phyloP scores from a whole-genome alignment of 2,888 invertebrate species.

The Rotaria magnacalcarata region DNA sequence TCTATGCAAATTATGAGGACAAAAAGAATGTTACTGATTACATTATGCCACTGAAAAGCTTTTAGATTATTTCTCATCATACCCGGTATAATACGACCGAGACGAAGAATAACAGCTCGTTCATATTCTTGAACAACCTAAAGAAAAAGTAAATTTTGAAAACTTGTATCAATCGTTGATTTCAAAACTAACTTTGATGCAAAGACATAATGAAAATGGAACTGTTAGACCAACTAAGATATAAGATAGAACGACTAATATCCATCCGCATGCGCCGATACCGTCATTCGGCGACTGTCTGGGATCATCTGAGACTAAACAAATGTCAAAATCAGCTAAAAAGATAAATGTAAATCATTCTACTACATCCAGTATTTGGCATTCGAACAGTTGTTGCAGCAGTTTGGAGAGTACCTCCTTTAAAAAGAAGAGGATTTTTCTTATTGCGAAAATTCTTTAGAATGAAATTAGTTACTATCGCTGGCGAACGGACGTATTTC shows the following conservation, averaged over 20 bases:
- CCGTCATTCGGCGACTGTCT: slow-evolving; percentile 40
- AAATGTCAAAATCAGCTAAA: not conserved
- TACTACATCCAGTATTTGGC: not conserved
- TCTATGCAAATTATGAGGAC: no score
- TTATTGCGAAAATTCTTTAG: no score
- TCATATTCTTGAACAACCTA: slow-evolving; percentile 77
- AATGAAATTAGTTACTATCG: not conserved
- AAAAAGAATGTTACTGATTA: no score
- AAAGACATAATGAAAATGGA: slow-evolving; percentile 44
- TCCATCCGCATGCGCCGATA: slow-evolving; percentile 41
- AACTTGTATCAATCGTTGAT: no score
- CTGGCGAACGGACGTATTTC: not conserved
- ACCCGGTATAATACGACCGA: slow-evolving; percentile 72
- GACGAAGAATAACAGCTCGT: slow-evolving; percentile 81
- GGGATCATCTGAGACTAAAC: not conserved
- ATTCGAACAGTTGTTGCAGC: not conserved
- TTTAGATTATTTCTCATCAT: not conserved
- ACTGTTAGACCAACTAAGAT: slow-evolving; percentile 38
- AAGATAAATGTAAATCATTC: not conserved
- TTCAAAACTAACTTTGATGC: slow-evolving; percentile 38
- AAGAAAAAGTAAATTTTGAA: no score
- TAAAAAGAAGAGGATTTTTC: not conserved
- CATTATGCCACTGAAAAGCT: no score
- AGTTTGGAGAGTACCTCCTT: not conserved
- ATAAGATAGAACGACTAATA: slow-evolving; percentile 39